These are phyloP conservation scores for Patella pellucida DNA, from an alignment of 2,888 invertebrate genomes.

Conservation along the genomic window DNA sequence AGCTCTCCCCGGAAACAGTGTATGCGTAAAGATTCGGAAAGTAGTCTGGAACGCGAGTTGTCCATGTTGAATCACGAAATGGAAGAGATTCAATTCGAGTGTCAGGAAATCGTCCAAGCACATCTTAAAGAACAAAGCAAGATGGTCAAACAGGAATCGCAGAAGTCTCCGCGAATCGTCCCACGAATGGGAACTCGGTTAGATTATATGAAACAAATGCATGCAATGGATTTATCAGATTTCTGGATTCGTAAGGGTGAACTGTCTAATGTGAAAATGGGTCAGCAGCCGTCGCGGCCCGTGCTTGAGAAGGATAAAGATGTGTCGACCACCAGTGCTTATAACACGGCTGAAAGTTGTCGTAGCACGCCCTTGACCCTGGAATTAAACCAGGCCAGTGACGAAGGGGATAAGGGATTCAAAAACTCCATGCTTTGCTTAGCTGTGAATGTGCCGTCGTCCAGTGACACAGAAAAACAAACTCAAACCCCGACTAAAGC, in stretches of 20 bases:
- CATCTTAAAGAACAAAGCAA: slow-evolving; percentile 51
- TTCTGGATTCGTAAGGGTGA: slow-evolving; percentile 42
- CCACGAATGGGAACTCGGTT: slow-evolving; percentile 69
- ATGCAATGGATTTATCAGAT: slow-evolving; percentile 48
- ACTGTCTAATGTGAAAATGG: slow-evolving; percentile 18
- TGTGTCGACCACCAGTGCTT: slow-evolving; percentile 78
- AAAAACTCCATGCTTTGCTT: slow-evolving; percentile 66
- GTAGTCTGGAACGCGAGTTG: slow-evolving; percentile 74
- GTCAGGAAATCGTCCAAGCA: slow-evolving; percentile 71
- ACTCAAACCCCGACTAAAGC: slow-evolving; percentile 62
- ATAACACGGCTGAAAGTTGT: slow-evolving; percentile 84
- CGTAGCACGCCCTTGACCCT: slow-evolving; percentile 75
- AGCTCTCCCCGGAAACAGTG: slow-evolving; percentile 41
- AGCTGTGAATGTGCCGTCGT: slow-evolving; percentile 48
- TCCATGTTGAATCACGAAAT: slow-evolving; percentile 76
- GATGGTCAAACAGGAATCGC: slow-evolving; percentile 40
- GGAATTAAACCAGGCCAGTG: slow-evolving; percentile 62
- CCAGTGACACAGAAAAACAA: slow-evolving; percentile 67
- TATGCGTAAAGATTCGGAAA: slow-evolving; percentile 59
- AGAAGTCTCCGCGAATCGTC: slow-evolving; percentile 60
- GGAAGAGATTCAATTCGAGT: slow-evolving; percentile 74
- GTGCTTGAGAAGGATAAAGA: slow-evolving; percentile 51
- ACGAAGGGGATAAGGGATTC: slow-evolving; percentile 59
- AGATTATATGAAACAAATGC: slow-evolving; percentile 61
- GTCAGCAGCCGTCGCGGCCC: slow-evolving; percentile 12